These are phyloP conservation scores for Chrysolina haemoptera DNA, from an alignment of 2,888 invertebrate genomes.

Conservation along the genomic window DNA sequence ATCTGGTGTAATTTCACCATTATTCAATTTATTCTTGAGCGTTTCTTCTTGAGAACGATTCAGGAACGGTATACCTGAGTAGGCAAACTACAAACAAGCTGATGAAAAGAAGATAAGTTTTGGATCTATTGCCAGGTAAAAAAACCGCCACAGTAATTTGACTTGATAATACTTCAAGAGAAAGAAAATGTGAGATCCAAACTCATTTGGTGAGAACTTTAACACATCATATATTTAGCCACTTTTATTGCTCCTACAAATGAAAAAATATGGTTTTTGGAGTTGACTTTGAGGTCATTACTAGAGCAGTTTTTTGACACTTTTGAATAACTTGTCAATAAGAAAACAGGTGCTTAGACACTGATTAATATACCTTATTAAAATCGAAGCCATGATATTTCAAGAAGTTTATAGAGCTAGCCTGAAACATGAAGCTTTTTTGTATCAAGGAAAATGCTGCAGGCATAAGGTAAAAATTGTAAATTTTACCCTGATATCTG, in stretches of 20 bases:
- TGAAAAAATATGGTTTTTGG: not conserved
- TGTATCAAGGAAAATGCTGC: conserved; percentile 76
- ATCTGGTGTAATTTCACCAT: conserved; percentile 68
- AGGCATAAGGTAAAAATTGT: conserved; percentile 81
- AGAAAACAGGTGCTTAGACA: too few species aligned
- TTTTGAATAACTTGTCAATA: not conserved
- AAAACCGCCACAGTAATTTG: not conserved
- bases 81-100: conserved; percentile 73
- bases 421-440: conserved; percentile 76
- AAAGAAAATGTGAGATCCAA: too few species aligned
- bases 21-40: conserved; percentile 53
- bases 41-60: conserved; percentile 73
- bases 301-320: not conserved
- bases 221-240: too few species aligned
- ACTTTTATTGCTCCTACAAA: too few species aligned
- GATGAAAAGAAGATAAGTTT: not conserved
- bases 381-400: conserved; percentile 79
- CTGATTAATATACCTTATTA: conserved; percentile 76
- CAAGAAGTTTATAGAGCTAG: conserved; percentile 77
- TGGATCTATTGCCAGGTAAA: not conserved
- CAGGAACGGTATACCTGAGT: conserved; percentile 79
- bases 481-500: conserved; percentile 75
- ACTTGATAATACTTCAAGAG: too few species aligned
- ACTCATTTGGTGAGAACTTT: too few species aligned
- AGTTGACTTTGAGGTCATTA: not conserved